Evolutionary conservation across 2,797 vertebrate genomes (phyloP).

Genomic region (Toxotes lorentzi): DNA sequence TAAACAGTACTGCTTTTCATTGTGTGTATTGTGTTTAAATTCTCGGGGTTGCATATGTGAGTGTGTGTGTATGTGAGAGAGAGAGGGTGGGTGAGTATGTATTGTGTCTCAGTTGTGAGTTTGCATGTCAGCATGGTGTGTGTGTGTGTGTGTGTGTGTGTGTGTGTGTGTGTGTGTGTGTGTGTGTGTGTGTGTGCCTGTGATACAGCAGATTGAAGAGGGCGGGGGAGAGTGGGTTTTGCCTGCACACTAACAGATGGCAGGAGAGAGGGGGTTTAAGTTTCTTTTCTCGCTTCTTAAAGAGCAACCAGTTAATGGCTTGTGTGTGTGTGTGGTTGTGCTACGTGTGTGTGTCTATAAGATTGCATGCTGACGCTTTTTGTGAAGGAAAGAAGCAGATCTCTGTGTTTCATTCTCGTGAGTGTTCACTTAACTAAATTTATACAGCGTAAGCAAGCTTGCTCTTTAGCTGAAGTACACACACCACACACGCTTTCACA

Average conservation of each 20-base stretch:
- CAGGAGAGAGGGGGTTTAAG: constrained; percentile 70
- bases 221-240: constrained; percentile 67
- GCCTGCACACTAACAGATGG: constrained; percentile 78
- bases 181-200: constrained; percentile 31
- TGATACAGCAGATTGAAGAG: constrained; percentile 74
- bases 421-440: constrained; percentile 55
- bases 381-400: constrained; percentile 34
- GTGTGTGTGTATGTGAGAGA: constrained; percentile 2
- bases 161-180: constrained; percentile 25
- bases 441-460: constrained; percentile 54
- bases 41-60: no score
- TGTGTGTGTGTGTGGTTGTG: constrained; percentile 15
- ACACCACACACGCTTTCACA: constrained; percentile 14
- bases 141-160: constrained; percentile 26
- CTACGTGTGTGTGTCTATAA: constrained; percentile 4
- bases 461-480: constrained; percentile 34
- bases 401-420: constrained; percentile 45
- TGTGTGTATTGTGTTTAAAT: not conserved
- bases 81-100: constrained; percentile 31
- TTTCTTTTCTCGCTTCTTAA: constrained; percentile 70
- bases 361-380: constrained; percentile 12
- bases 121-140: constrained; percentile 11
- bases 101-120: constrained; percentile 51
- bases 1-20: constrained; percentile 21
- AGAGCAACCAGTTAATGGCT: constrained; percentile 59